Evolutionary conservation across 2,113 vertebrate genomes (phyloP).

Genomic region (Saguinus imperator): DNA sequence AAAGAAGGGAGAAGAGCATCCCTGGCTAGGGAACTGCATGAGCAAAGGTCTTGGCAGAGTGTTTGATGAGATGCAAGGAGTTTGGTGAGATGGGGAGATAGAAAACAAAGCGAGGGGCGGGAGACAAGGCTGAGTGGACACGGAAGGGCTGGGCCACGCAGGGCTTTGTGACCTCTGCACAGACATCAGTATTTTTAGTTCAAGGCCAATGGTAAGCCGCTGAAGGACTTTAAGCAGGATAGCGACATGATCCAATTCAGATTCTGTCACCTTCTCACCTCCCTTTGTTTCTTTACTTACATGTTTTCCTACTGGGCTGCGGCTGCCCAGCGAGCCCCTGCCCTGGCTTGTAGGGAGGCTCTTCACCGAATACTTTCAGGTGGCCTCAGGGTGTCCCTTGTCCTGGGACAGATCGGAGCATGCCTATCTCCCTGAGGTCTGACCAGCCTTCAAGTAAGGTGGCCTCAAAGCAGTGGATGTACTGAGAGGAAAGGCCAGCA

Average conservation of each 20-base stretch:
- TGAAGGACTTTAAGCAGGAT: background rate
- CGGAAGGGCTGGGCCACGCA: background rate
- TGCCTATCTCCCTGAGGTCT: too few species aligned
- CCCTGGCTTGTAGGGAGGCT: background rate
- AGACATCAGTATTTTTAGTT: background rate
- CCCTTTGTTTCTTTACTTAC: background rate
- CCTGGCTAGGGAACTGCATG: background rate
- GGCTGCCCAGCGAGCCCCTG: fast-evolving
- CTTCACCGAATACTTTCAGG: background rate
- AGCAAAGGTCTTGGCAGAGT: background rate
- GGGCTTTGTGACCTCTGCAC: background rate
- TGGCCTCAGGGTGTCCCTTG: background rate
- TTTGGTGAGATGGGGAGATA: fast-evolving
- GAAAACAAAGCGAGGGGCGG: background rate
- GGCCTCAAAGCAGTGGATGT: background rate
- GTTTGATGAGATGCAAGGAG: background rate
- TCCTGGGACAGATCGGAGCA: background rate
- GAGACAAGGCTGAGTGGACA: background rate
- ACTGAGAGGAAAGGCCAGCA: background rate
- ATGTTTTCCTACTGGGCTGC: background rate
- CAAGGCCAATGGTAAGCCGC: background rate
- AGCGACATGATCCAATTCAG: too few species aligned
- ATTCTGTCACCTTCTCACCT: background rate
- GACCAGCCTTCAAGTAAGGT: background rate
- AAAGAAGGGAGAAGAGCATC: too few species aligned